phyloP scores from a whole-genome alignment of 2,797 vertebrate species.

The Lithobates sylvaticus region DNA sequence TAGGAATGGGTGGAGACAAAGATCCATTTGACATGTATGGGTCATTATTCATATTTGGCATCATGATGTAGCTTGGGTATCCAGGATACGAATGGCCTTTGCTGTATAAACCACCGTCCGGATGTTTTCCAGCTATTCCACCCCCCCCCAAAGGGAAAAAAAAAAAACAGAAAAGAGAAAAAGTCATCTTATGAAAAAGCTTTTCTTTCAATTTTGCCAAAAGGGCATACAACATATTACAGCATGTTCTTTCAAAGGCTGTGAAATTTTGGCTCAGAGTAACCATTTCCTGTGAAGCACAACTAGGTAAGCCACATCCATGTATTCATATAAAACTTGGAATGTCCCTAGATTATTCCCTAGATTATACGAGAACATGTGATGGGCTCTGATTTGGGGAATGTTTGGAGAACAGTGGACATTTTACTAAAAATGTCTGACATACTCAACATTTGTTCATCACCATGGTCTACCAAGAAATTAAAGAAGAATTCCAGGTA shows the following conservation, averaged over 20 bases:
- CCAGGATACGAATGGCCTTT: constrained; percentile 91
- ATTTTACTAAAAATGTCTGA: background rate
- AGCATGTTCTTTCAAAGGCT: background rate
- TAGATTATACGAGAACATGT: too few species aligned
- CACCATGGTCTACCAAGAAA: too few species aligned
- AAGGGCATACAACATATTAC: background rate
- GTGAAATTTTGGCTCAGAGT: background rate
- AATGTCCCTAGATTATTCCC: background rate
- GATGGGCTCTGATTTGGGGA: too few species aligned
- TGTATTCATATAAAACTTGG: background rate
- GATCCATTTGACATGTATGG: constrained; percentile 98
- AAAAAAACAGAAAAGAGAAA: constrained; percentile 4
- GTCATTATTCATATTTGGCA: constrained; percentile 97
- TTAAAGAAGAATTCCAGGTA: too few species aligned
- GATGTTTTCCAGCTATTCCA: constrained; percentile 84
- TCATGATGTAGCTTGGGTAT: constrained; percentile 98
- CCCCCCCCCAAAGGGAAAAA: background rate
- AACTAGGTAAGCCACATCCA: background rate
- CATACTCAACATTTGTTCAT: background rate
- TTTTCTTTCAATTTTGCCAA: background rate
- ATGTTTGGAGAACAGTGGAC: background rate
- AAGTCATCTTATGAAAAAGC: constrained; percentile 15
- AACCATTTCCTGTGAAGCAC: background rate
- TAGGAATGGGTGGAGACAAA: constrained; percentile 94
- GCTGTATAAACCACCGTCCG: constrained; percentile 88